These are phyloP conservation scores for Campopleginae sp. DNA, from an alignment of 2,888 invertebrate species.

Conservation along the genomic window DNA sequence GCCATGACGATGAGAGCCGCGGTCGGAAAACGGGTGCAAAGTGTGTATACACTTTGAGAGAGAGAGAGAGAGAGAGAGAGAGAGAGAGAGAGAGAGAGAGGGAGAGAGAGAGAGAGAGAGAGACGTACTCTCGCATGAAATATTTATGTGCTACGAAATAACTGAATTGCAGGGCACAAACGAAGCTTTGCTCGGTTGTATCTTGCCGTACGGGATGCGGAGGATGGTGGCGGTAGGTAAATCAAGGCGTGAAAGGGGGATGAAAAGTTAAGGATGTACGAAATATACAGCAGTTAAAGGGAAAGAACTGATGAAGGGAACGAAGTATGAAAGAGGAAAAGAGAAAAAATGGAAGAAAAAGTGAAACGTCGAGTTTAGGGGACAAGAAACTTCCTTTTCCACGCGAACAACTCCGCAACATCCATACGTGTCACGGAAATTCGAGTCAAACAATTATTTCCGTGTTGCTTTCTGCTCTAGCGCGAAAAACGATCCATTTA, in stretches of 20 bases:
- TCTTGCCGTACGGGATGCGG: constrained; percentile 43
- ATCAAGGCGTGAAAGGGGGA: constrained; percentile 70
- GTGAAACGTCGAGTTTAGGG: constrained; percentile 52
- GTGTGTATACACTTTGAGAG: constrained; percentile 43
- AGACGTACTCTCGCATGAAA: constrained; percentile 73
- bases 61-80: too few species aligned
- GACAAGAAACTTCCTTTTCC: constrained; percentile 66
- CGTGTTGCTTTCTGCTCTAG: too few species aligned
- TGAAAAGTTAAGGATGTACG: constrained; percentile 54
- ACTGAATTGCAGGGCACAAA: constrained; percentile 78
- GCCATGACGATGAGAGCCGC: constrained; percentile 69
- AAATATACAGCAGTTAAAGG: constrained; percentile 42
- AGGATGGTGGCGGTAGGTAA: constrained; percentile 68
- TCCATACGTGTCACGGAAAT: constrained; percentile 72
- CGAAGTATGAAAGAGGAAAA: constrained; percentile 38
- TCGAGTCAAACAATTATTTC: constrained; percentile 15
- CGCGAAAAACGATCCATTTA: too few species aligned
- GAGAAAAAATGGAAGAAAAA: constrained; percentile 53
- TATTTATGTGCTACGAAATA: constrained; percentile 78
- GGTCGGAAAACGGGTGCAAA: constrained; percentile 12
- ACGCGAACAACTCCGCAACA: constrained; percentile 72
- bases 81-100: too few species aligned
- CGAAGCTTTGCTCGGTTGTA: constrained; percentile 68
- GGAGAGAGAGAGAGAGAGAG: too few species aligned
- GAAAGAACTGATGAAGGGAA: constrained; percentile 52